phyloP scores from a whole-genome alignment of 2,797 vertebrate genomes.

The Fundulus diaphanus region DNA sequence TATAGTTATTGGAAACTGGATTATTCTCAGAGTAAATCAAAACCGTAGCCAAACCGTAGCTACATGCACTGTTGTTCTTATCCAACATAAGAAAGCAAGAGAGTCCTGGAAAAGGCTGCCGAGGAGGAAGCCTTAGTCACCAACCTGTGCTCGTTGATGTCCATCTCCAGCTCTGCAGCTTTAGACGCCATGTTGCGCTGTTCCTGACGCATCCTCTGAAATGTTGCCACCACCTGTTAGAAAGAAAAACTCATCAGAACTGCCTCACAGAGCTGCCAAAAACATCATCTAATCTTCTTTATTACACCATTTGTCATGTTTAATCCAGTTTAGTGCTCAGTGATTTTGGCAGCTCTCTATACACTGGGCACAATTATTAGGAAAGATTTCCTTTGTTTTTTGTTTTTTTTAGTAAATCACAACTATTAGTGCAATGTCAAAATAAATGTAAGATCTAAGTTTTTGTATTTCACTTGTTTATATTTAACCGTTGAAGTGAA shows the following conservation, averaged over 20 bases:
- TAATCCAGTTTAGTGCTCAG: no score
- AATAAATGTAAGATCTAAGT: no score
- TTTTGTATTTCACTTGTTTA: no score
- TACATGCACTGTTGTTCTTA: background rate
- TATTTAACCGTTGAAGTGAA: no score
- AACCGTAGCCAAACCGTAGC: background rate
- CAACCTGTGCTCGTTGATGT: conserved; percentile 92
- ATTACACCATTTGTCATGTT: no score
- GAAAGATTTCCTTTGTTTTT: background rate
- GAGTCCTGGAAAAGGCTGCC: background rate
- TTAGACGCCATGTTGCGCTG: conserved; percentile 92
- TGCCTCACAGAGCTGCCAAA: background rate
- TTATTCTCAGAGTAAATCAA: background rate
- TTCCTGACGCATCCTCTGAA: conserved; percentile 93
- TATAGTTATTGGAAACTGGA: background rate
- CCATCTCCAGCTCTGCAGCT: conserved; percentile 92
- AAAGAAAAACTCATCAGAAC: background rate
- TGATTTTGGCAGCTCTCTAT: no score
- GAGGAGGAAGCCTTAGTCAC: background rate
- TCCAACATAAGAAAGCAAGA: background rate
- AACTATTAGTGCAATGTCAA: no score
- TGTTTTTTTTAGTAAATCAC: background rate
- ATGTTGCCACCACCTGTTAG: conserved; percentile 89
- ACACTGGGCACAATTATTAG: background rate
- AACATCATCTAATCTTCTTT: background rate